Evolutionary conservation across 2,797 vertebrate species (phyloP), one percentile per base, ranked within the genome.

Genomic region (Lates japonicus): DNA sequence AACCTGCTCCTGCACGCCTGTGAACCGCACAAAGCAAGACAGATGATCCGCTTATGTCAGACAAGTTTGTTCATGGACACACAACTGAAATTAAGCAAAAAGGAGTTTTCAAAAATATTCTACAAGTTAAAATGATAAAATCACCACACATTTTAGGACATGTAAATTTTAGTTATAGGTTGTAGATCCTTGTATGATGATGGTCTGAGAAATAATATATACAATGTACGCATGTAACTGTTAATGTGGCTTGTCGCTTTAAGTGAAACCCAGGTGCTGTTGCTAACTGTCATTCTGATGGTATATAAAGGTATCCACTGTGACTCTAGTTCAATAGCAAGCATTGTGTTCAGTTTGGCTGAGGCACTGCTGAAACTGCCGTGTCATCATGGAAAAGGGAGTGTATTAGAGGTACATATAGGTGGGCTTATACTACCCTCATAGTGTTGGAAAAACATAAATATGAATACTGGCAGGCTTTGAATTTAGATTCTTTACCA

Each of bases 241-340:
- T 77, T 58, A 51, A 55, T 44, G 59, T 65, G 58, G 72, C 46
- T 70, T 82, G 39, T 80, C 33, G 42, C 82, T 84, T 88, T 80
- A 82, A 81, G 81, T 76, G 61, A 84, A 88, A 74, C 63, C 84
- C 84, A 92, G 90, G 81, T 92, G 89, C 83, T 83, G 74, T 49
- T 76, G 58, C 42, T 80, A 71, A 87, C 87, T 80, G 74, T 29
- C 25, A 29, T 2, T 29, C 25, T 73, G 70, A 81, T 70, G 74
- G 81, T 80, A 69, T 85, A 91, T 95, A 86, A 93, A 93, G 92
- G 90, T 90, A 74, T 90, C 88, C 90, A 90, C 91, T 94, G 93
- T 93, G 89, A 68, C 81, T 74, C 64, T 3, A 44, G 42, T 51
- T 94, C 83, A 95, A 94, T 88, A 83, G 83, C 78, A 39, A 39